A percentile compares a stretch with the other conserved stretches of the same genome.
phyloP scores from a whole-genome alignment of 1,140 invertebrate species.

The Temnothorax curvispinosus region DNA sequence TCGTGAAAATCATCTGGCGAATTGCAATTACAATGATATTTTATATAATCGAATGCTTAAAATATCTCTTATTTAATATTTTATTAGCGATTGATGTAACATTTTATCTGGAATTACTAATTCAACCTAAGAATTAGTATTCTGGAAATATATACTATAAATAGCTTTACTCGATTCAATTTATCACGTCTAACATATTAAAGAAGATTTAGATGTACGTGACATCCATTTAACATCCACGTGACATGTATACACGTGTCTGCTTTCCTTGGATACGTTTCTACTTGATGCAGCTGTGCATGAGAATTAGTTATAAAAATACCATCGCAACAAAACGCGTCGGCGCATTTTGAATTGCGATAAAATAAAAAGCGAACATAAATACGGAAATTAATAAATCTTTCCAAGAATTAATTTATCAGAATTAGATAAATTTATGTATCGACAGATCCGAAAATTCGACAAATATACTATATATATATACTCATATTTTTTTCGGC shows the following conservation, averaged over 20 bases:
- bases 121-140: conserved; percentile 2
- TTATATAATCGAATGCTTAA: not conserved
- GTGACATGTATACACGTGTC: conserved; percentile 14
- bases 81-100: not conserved
- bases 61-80: conserved; percentile 18
- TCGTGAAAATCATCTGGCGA: not conserved
- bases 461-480: not conserved
- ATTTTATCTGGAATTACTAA: not conserved
- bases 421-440: not conserved
- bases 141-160: not conserved
- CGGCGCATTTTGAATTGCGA: conserved; percentile 13
- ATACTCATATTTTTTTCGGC: not conserved
- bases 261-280: not conserved
- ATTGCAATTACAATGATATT: not conserved
- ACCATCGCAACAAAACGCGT: not conserved
- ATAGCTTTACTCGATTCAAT: not conserved
- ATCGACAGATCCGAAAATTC: not conserved
- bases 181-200: conserved; percentile 15
- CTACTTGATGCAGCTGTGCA: conserved; percentile 30
- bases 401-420: not conserved
- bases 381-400: not conserved
- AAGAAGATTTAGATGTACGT: conserved; percentile 15
- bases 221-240: not conserved
- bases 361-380: not conserved
- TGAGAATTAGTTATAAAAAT: conserved; percentile 48